Evolutionary conservation across 2,113 vertebrate species (phyloP).

Genomic region (Amblyopsis rosae): DNA sequence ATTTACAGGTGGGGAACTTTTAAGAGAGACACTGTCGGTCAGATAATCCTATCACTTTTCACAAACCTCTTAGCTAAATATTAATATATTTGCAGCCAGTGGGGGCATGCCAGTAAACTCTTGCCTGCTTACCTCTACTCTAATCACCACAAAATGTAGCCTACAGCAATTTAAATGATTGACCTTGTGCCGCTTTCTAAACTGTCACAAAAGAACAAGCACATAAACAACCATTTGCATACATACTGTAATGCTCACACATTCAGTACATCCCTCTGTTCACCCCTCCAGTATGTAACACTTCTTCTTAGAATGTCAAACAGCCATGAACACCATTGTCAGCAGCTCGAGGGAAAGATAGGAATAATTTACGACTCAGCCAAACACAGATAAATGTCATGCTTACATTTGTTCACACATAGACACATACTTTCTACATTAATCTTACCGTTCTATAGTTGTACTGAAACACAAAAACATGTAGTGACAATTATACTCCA

Average conservation of each 20-base stretch:
- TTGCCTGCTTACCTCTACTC: constrained; percentile 12
- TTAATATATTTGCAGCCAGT: constrained; percentile 25
- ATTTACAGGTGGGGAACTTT: not conserved
- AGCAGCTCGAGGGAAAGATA: constrained; percentile 27
- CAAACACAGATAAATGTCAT: not conserved
- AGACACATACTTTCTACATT: not conserved
- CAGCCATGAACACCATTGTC: constrained; percentile 48
- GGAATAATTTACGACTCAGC: constrained; percentile 25
- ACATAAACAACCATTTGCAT: not conserved
- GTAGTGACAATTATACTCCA: no score
- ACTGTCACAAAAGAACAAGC: not conserved
- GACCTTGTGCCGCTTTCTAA: not conserved
- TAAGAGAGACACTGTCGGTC: constrained; percentile 21
- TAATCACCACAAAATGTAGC: constrained; percentile 11
- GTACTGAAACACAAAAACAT: no score
- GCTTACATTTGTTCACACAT: constrained; percentile 1
- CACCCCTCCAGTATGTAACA: constrained; percentile 64
- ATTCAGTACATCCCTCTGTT: constrained; percentile 35
- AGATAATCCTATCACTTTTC: constrained; percentile 8
- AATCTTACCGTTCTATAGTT: no score
- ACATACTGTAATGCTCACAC: constrained; percentile 46
- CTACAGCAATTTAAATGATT: not conserved
- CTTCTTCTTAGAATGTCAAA: constrained; percentile 58
- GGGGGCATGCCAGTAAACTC: constrained; percentile 21
- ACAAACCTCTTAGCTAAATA: constrained; percentile 35